Evolutionary conservation across 2,797 vertebrate species (phyloP), one percentile per base, ranked within the genome.

Genomic region (Tapera naevia): DNA sequence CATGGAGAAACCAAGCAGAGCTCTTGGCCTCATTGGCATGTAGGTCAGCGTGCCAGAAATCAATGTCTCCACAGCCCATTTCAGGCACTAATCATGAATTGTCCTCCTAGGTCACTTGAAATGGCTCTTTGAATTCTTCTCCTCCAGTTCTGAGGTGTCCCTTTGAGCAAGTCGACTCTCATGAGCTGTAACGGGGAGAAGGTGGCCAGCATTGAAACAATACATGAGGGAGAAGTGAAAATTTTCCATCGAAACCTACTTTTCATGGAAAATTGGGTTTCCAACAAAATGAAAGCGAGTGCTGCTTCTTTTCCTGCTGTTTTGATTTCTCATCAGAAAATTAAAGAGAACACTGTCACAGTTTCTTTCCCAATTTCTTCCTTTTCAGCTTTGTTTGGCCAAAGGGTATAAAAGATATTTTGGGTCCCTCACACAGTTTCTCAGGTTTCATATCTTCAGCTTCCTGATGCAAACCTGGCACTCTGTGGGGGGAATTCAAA

Each of bases 241-340:
- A 94, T 80, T 94, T 95, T 93, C 96, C 93, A 75, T 3, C 37
- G 70, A 95, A 96, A 96, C 95, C 91, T 95, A 91, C 94, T 96
- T 96, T 93, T 83, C 0, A 1, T 86, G 82, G 73, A 75, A 95
- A 95, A 96, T 51, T 91, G 66, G 91, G 93, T 95, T 96, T 88
- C 67, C 73, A 79, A 51, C 48, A 30, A 72, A 93, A 91, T 24
- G 66, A 91, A 89, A 86, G 73, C 41, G 13, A 89, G 80, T 4
- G 54, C 58, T 76, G 14, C 66, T 71, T 37, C 61, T 91, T 83
- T 61, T 46, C 85, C 85, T 69, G 89, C 86, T 81, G 72, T 65
- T 95, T 83, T 58, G 86, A 60, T 58, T 92, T 92, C 72, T 84
- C 83, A 73, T 72, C 73, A 88, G 76, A 83, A 93, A 93, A 96